Conservation (phyloP, 92 coral and sea anemone species). For the Zoanthus sansibaricus region DNA sequence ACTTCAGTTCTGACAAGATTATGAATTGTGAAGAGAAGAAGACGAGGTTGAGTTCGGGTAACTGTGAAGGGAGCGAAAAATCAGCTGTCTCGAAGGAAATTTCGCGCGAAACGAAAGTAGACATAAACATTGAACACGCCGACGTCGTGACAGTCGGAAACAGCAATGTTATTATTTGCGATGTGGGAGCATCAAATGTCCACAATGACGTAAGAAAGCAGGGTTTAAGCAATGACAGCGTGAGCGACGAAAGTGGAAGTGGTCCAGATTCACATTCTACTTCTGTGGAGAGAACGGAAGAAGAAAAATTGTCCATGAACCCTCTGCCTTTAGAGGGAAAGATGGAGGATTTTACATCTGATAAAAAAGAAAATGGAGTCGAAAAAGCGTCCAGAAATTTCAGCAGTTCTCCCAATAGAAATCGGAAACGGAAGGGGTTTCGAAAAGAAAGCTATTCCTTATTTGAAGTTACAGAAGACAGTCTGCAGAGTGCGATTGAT, state of each 20-base stretch:
- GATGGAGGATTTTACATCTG: neutral
- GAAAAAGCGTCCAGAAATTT: neutral
- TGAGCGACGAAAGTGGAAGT: neutral
- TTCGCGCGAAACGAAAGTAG: neutral
- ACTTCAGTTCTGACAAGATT: neutral
- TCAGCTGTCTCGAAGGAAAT: conserved; percentile 21
- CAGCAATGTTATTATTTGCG: neutral
- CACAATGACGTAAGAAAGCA: too few species aligned
- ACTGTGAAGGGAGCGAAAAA: neutral
- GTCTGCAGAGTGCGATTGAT: neutral
- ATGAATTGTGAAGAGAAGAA: neutral
- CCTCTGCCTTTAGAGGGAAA: neutral
- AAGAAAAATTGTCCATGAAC: neutral
- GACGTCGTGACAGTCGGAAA: conserved; percentile 3
- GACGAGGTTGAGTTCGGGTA: neutral
- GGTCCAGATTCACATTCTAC: neutral
- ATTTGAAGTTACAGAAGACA: neutral
- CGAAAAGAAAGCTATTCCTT: neutral
- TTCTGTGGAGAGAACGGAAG: neutral
- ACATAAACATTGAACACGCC: neutral
- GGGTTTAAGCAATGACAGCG: neutral
- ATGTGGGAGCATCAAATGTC: neutral
- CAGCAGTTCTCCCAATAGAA: neutral
- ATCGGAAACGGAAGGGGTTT: conserved; percentile 13
- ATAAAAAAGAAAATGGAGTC: neutral